Evolutionary conservation across 1,140 invertebrate species (phyloP).

Genomic region (Cephus cinctus): DNA sequence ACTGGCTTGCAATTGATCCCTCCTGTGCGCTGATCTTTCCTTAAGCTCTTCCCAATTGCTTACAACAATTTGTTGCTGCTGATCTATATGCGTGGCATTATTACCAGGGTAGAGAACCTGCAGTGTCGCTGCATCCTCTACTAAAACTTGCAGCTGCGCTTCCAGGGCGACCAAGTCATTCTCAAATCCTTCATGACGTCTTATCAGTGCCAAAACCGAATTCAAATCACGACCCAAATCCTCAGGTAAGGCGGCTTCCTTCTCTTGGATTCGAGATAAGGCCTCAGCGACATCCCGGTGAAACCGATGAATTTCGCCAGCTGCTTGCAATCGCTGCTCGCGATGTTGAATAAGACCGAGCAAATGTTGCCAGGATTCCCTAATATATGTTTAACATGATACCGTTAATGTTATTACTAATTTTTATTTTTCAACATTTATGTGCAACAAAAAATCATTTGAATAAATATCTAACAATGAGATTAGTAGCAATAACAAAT

Average conservation of each 20-base stretch:
- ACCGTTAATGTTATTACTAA: too few species aligned
- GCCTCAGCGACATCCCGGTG: slow-evolving; percentile 95
- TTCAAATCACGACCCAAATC: slow-evolving; percentile 87
- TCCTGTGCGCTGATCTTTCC: slow-evolving; percentile 73
- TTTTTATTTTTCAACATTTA: slow-evolving; percentile 1
- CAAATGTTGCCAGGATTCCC: slow-evolving; percentile 85
- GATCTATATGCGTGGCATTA: slow-evolving; percentile 85
- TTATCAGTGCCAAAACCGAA: slow-evolving; percentile 77
- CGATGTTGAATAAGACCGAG: slow-evolving; percentile 82
- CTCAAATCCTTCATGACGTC: slow-evolving; percentile 92
- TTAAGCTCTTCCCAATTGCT: slow-evolving; percentile 87
- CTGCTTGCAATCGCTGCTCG: slow-evolving; percentile 83
- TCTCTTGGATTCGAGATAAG: slow-evolving; percentile 85
- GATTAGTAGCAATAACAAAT: slow-evolving; percentile 11
- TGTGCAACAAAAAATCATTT: slow-evolving; percentile 7
- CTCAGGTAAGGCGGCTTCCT: slow-evolving; percentile 78
- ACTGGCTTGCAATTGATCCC: slow-evolving; percentile 80
- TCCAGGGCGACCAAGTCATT: slow-evolving; percentile 93
- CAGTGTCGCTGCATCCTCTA: slow-evolving; percentile 88
- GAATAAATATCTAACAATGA: slow-evolving; percentile 5
- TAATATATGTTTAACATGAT: too few species aligned
- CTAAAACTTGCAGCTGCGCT: slow-evolving; percentile 85
- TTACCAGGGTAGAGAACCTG: slow-evolving; percentile 88
- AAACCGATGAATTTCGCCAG: slow-evolving; percentile 95
- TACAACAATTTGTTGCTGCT: slow-evolving; percentile 80